A percentile compares a stretch with the other conserved stretches of the same genome.
Conservation (phyloP, 2,113 vertebrate genomes). For the Puma concolor region DNA sequence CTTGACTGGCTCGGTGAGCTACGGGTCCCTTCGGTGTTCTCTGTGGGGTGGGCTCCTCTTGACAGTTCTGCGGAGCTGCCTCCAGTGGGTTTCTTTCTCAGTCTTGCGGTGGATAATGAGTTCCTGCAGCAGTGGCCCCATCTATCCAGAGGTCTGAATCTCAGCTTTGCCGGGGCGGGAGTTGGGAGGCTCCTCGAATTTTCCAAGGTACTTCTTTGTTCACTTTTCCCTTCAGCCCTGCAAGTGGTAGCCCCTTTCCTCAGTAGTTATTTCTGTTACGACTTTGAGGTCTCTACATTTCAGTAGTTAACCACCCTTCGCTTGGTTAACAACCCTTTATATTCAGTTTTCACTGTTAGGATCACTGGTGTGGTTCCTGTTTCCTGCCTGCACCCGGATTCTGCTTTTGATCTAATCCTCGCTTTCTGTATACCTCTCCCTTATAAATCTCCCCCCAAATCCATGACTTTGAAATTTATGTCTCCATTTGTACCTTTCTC, state of each 20-base stretch:
- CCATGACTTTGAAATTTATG: background rate
- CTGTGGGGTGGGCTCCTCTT: background rate
- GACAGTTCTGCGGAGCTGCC: background rate
- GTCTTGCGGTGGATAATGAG: background rate
- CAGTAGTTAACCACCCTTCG: background rate
- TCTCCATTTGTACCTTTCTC: background rate
- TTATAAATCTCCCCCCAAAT: background rate
- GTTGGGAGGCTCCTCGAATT: background rate
- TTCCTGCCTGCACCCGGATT: background rate
- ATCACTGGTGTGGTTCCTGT: background rate
- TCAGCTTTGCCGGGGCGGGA: background rate
- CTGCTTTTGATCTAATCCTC: background rate
- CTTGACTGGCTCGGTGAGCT: background rate
- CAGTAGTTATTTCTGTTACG: background rate
- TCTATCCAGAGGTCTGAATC: background rate
- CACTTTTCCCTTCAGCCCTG: background rate
- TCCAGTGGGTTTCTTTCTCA: background rate
- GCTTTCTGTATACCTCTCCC: background rate
- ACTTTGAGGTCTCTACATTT: background rate
- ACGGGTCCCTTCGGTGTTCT: background rate
- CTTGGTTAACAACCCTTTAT: background rate
- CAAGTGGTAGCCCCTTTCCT: background rate
- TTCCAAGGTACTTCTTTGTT: slow-evolving; percentile 17
- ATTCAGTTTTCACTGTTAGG: background rate
- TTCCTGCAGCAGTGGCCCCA: background rate